A percentile compares a stretch with the other conserved stretches of the same genome.
Evolutionary conservation across 2,797 vertebrate species (phyloP).

Genomic region (Masticophis lateralis): DNA sequence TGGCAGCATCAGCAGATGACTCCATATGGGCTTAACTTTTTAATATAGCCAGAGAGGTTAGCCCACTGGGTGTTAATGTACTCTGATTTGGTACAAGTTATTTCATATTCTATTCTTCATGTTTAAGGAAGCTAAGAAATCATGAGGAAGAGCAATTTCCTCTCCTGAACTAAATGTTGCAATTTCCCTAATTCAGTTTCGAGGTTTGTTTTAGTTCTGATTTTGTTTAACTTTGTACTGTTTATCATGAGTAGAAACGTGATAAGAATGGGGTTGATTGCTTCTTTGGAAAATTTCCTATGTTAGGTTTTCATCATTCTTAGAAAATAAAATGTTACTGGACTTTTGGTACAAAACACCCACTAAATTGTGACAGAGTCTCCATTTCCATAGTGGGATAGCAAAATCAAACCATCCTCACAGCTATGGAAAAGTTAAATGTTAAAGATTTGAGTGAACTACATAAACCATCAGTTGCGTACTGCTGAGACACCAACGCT

Average conservation of each 20-base stretch:
- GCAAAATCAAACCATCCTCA: not conserved
- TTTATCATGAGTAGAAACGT: not conserved
- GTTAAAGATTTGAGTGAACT: not conserved
- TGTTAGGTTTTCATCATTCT: not conserved
- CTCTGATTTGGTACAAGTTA: not conserved
- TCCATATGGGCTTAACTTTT: not conserved
- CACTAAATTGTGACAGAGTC: not conserved
- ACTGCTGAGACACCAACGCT: not conserved
- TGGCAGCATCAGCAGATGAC: not conserved
- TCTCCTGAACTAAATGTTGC: not conserved
- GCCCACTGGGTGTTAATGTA: not conserved
- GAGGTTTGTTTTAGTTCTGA: not conserved
- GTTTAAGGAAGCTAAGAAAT: not conserved
- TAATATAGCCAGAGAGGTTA: not conserved
- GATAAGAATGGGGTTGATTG: not conserved
- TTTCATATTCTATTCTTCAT: not conserved
- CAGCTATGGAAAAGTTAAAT: not conserved
- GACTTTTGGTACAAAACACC: too few species aligned
- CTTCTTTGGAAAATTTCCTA: not conserved
- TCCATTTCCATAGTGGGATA: not conserved
- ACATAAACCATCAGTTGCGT: not conserved
- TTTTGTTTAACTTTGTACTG: not conserved
- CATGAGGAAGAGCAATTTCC: not conserved
- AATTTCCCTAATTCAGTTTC: not conserved
- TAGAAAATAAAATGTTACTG: not conserved